Base-by-base conservation (phyloP, 2,888 invertebrate genomes). In the Achlya flavicornis region DNA sequence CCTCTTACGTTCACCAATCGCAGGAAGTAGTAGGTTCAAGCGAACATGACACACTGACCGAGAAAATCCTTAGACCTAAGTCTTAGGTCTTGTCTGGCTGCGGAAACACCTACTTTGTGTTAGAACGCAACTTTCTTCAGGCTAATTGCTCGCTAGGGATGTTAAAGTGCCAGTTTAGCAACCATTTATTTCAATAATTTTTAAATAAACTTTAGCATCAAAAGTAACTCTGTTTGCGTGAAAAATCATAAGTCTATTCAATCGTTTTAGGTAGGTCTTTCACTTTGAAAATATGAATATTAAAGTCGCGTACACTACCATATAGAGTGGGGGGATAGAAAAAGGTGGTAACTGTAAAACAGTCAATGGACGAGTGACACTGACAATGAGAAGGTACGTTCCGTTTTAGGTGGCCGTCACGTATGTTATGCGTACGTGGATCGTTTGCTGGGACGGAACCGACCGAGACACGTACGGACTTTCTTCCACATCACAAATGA, bases 281-380 rank as follows among this genome's bases (percentile, higher is more conserved):
- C 87, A 83, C 89, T 85, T 81, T 66, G 67, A 74, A 78, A 76
- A 69, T 86, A 90, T 92, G 83, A 90, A 91, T 92, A 92, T 92
- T 87, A 79, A 88, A 84, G 76, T 61, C 86, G 83, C 87, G 87
- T 90, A 75, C 80, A 76, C 71, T 67, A 67, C 90, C 87, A 78
- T 88, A 79, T 87, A 84, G 72, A 81, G 83, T 74, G 79, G 77
- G 77, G 35, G 38, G 76, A 77, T 79, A 84, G 84, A 82, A 86
- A 84, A 86, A 85, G 88, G 83, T 82, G 75, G 83, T 91, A 91
- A 91, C 92, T 88, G 91, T 92, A 88, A 88, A 91, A 83, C 85
- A 86, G 87, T 86, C 89, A 87, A 89, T 89, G 88, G 83, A 83
- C 86, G 86, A 85, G 77, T 87, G 90, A 88, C 91, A 91, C 86